phyloP scores from a whole-genome alignment of 2,797 vertebrate species.

The Poecilia wingei region DNA sequence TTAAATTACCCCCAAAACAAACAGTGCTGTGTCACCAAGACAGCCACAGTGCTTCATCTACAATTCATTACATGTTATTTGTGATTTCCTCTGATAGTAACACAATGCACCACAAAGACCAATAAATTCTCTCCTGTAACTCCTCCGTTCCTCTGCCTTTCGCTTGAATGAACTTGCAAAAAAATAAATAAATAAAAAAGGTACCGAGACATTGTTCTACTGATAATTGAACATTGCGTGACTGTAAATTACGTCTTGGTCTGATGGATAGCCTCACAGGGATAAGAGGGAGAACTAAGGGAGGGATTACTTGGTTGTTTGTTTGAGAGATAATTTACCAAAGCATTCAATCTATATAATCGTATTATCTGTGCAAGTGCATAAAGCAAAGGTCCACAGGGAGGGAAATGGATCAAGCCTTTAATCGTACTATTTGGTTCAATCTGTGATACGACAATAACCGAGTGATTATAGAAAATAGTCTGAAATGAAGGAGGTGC shows the following conservation, averaged over 20 bases:
- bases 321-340: slow-evolving; percentile 42
- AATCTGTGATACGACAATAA: slow-evolving; percentile 13
- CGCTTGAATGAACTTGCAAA: slow-evolving; percentile 19
- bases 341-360: slow-evolving; percentile 40
- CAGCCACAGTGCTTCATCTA: background rate
- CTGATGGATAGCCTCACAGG: slow-evolving; percentile 15
- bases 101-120: slow-evolving; percentile 24
- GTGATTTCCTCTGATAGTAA: slow-evolving; percentile 37
- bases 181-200: background rate
- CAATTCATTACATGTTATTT: slow-evolving; percentile 29
- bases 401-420: slow-evolving; percentile 26
- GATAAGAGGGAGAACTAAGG: slow-evolving; percentile 8
- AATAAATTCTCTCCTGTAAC: slow-evolving; percentile 20
- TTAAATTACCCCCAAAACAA: slow-evolving; percentile 44
- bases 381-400: slow-evolving; percentile 24
- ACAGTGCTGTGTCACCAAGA: slow-evolving; percentile 16
- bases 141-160: slow-evolving; percentile 15
- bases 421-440: slow-evolving; percentile 33
- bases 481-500: background rate
- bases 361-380: slow-evolving; percentile 31
- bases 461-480: slow-evolving; percentile 6
- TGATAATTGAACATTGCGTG: slow-evolving; percentile 39
- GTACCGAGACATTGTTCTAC: slow-evolving; percentile 24
- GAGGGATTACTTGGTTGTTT: slow-evolving; percentile 23
- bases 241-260: slow-evolving; percentile 30